These are phyloP conservation scores for Baccha elongata DNA, from an alignment of 2,888 invertebrate species.

Conservation along the genomic window DNA sequence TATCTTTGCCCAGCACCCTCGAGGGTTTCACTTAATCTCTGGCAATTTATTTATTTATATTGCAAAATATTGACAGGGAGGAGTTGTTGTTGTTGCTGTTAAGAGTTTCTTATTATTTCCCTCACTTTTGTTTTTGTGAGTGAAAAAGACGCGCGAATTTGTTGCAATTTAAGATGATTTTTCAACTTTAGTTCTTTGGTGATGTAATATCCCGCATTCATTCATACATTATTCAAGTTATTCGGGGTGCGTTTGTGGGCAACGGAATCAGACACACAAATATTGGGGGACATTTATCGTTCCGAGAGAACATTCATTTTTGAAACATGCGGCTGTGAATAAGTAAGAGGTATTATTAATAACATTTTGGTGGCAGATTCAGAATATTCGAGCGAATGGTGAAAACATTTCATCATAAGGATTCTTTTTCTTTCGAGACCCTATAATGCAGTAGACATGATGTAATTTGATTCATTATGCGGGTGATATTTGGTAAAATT, in stretches of 20 bases:
- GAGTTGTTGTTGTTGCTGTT: not conserved
- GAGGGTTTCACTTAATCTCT: constrained; percentile 61
- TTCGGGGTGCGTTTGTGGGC: constrained; percentile 23
- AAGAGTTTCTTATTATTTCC: not conserved
- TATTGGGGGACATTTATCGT: constrained; percentile 24
- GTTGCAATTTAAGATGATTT: constrained; percentile 63
- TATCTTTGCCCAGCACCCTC: constrained; percentile 38
- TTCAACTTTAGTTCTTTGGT: constrained; percentile 28
- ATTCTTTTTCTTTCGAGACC: not conserved
- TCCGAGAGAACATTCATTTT: not conserved
- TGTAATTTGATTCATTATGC: constrained; percentile 34
- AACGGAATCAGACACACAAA: constrained; percentile 28
- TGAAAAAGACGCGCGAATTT: constrained; percentile 51
- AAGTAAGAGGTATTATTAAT: constrained; percentile 15
- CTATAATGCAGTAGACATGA: constrained; percentile 12
- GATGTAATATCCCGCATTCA: constrained; percentile 39
- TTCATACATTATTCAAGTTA: constrained; percentile 62
- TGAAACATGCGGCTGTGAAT: constrained; percentile 3
- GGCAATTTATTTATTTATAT: constrained; percentile 72
- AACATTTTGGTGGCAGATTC: constrained; percentile 21
- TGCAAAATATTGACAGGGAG: constrained; percentile 51
- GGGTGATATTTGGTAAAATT: not conserved
- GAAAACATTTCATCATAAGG: constrained; percentile 9
- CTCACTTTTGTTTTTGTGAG: not conserved
- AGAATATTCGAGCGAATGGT: constrained; percentile 13